Conservation (phyloP, 2,797 vertebrate genomes). For the Darevskia mixta region DNA sequence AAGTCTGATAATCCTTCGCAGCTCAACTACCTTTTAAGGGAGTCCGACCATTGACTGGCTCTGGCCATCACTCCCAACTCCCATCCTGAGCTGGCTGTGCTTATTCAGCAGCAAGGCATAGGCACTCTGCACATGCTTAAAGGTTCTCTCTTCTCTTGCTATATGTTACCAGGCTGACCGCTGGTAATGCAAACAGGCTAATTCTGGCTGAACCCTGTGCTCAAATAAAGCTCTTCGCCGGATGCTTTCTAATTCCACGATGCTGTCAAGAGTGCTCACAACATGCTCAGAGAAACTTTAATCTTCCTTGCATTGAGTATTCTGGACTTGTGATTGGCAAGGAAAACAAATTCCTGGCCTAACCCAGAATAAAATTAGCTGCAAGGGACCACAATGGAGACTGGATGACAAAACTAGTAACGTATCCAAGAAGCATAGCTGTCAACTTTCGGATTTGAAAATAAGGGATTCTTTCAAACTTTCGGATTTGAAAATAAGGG, state of each 20-base stretch:
- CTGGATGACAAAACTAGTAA: not conserved
- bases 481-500: no score
- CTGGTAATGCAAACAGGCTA: not conserved
- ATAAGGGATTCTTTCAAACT: no score
- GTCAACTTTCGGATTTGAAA: no score
- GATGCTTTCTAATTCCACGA: not conserved
- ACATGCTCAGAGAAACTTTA: not conserved
- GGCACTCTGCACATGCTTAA: not conserved
- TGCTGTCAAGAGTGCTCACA: not conserved
- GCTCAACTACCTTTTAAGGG: no score
- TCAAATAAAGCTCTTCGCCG: not conserved
- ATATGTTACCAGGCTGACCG: not conserved
- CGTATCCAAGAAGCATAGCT: not conserved
- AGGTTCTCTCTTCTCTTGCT: not conserved
- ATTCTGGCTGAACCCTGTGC: not conserved
- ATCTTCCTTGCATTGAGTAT: not conserved
- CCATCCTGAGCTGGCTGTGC: not conserved
- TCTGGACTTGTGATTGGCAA: not conserved
- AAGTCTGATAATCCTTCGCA: no score
- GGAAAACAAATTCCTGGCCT: not conserved
- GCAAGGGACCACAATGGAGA: not conserved
- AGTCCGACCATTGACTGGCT: no score
- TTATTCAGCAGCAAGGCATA: not conserved
- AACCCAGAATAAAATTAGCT: not conserved
- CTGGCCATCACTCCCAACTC: no score